These are phyloP conservation scores for Biston betularia DNA, from an alignment of 2,888 invertebrate species.

Conservation along the genomic window DNA sequence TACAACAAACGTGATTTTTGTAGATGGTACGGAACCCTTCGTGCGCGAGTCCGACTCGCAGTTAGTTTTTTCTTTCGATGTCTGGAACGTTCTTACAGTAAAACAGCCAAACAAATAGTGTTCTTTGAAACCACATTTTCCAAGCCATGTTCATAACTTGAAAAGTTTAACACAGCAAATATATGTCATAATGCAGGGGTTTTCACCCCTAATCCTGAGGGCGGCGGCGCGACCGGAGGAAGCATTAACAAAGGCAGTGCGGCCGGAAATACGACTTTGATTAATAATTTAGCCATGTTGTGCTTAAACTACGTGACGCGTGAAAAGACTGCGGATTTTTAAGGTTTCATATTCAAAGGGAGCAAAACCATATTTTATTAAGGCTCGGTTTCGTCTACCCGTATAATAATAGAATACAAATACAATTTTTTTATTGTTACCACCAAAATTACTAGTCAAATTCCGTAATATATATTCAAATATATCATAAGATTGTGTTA, in stretches of 20 bases:
- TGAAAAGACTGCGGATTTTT: slow-evolving; percentile 25
- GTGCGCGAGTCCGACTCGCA: too few species aligned
- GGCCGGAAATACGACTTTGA: slow-evolving; percentile 40
- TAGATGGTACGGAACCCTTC: too few species aligned
- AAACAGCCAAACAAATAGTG: background rate
- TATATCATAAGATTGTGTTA: too few species aligned
- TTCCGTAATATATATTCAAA: too few species aligned
- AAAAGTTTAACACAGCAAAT: slow-evolving; percentile 24
- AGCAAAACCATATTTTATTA: background rate
- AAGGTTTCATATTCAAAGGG: background rate
- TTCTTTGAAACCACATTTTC: slow-evolving; percentile 2
- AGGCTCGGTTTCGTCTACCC: too few species aligned
- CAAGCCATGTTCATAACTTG: slow-evolving; percentile 16
- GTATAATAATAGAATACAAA: too few species aligned
- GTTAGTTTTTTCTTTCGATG: background rate
- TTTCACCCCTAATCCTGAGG: slow-evolving; percentile 28
- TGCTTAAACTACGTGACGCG: slow-evolving; percentile 14
- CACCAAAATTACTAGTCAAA: too few species aligned
- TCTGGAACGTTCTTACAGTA: background rate
- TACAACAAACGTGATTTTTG: too few species aligned
- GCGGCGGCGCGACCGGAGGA: slow-evolving; percentile 25
- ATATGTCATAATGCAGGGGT: slow-evolving; percentile 16
- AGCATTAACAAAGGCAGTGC: slow-evolving; percentile 29
- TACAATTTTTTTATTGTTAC: too few species aligned
- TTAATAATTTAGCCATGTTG: slow-evolving; percentile 22